These are phyloP conservation scores for Aplidium turbinatum DNA, from an alignment of 23 tunicate species.

Conservation along the genomic window DNA sequence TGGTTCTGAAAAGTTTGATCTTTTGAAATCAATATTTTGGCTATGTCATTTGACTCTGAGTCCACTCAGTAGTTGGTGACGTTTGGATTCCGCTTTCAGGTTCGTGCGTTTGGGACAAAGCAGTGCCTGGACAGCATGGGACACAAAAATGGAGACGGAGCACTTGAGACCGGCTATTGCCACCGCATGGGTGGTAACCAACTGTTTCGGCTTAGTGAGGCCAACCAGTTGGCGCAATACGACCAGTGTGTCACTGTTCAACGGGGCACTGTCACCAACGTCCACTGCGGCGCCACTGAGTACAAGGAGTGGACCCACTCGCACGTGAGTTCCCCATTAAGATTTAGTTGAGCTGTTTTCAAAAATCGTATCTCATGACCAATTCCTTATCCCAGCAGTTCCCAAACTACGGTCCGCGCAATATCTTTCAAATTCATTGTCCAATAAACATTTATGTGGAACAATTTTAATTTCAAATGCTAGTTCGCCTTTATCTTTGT, in stretches of 20 bases:
- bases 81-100: slow-evolving; percentile 47
- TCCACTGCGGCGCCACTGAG: slow-evolving; percentile 79
- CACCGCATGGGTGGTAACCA: slow-evolving; percentile 99
- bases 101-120: slow-evolving; percentile 69
- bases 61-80: too few species aligned
- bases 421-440: too few species aligned
- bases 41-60: too few species aligned
- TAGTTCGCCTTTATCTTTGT: too few species aligned
- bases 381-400: too few species aligned
- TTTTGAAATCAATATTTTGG: too few species aligned
- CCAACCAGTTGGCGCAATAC: slow-evolving; percentile 87
- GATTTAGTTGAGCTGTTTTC: too few species aligned
- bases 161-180: slow-evolving; percentile 75
- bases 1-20: too few species aligned
- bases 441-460: too few species aligned
- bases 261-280: slow-evolving; percentile 50
- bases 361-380: too few species aligned
- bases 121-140: slow-evolving; percentile 98
- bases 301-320: slow-evolving; percentile 77
- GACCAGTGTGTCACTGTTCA: slow-evolving; percentile 88
- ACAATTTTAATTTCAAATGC: too few species aligned
- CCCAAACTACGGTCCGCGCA: too few species aligned
- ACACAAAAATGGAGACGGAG: slow-evolving; percentile 92
- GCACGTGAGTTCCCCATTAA: slow-evolving; percentile 50
- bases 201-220: slow-evolving; percentile 83